These are phyloP conservation scores for Drepanosiphum platanoidis DNA, from an alignment of 2,888 invertebrate genomes.

Conservation along the genomic window DNA sequence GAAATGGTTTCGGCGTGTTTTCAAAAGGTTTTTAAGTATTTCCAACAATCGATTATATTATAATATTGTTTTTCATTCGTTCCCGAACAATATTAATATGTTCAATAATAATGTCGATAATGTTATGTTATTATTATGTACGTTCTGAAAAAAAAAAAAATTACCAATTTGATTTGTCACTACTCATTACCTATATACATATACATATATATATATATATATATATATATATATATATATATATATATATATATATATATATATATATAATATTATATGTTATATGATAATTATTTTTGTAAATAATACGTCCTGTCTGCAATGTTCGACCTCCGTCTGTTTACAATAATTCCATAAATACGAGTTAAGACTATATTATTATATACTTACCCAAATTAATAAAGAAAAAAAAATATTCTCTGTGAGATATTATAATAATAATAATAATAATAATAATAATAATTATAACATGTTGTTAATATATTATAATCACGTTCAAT, in stretches of 20 bases:
- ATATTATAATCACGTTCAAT: slow-evolving; percentile 27
- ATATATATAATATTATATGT: neutral
- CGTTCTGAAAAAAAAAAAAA: neutral
- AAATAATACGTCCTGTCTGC: slow-evolving; percentile 10
- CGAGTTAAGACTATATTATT: slow-evolving; percentile 47
- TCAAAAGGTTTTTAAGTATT: neutral
- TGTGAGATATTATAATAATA: neutral
- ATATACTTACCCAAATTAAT: slow-evolving; percentile 11
- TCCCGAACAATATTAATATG: slow-evolving; percentile 1
- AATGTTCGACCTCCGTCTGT: slow-evolving; percentile 37
- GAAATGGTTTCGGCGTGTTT: neutral
- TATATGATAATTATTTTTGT: slow-evolving; percentile 25
- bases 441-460: no score
- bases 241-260: neutral
- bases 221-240: no score
- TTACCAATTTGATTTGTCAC: neutral
- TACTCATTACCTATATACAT: neutral
- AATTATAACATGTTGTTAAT: no score
- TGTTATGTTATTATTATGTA: neutral
- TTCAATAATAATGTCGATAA: neutral
- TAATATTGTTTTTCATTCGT: no score
- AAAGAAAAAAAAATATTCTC: slow-evolving; percentile 21
- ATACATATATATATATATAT: neutral
- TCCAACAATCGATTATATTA: neutral
- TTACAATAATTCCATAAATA: slow-evolving; percentile 39